Percentiles rank a stretch among this genome's conserved stretches.
Evolutionary conservation across 2,113 vertebrate species (phyloP).

Genomic region (Willisornis vidua): DNA sequence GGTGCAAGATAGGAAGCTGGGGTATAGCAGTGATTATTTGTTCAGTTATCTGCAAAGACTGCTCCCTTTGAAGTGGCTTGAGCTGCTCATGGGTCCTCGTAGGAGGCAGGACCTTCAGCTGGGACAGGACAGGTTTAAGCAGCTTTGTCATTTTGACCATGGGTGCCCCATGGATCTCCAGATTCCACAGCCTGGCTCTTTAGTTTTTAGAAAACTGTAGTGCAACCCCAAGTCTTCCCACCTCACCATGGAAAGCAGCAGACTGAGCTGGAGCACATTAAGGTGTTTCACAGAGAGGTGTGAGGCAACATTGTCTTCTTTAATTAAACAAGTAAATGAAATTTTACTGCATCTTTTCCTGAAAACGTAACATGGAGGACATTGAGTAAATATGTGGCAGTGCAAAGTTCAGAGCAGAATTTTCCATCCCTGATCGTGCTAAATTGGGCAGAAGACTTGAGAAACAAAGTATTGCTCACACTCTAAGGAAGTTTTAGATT

Average conservation of each 20-base stretch:
- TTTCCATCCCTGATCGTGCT: not conserved
- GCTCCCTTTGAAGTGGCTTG: not conserved
- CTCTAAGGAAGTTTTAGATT: not conserved
- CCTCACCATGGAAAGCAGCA: not conserved
- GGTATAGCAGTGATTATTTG: not conserved
- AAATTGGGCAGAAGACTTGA: not conserved
- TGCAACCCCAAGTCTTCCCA: not conserved
- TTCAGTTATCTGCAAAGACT: not conserved
- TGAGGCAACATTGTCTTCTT: not conserved
- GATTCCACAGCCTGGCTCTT: not conserved
- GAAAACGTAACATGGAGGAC: fast-evolving
- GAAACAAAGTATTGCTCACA: not conserved
- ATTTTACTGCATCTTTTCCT: not conserved
- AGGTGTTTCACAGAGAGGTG: not conserved
- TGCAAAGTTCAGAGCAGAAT: not conserved
- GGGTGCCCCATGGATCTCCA: not conserved
- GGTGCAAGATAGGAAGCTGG: conserved; percentile 14
- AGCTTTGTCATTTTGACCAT: not conserved
- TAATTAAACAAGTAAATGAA: not conserved
- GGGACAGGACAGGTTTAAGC: not conserved
- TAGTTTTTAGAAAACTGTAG: not conserved
- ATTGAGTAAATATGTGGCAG: not conserved
- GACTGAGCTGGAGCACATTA: not conserved
- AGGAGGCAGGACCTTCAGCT: not conserved
- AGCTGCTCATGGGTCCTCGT: not conserved